phyloP scores from a whole-genome alignment of 2,888 invertebrate species.

The Tetrapedia diversipes region DNA sequence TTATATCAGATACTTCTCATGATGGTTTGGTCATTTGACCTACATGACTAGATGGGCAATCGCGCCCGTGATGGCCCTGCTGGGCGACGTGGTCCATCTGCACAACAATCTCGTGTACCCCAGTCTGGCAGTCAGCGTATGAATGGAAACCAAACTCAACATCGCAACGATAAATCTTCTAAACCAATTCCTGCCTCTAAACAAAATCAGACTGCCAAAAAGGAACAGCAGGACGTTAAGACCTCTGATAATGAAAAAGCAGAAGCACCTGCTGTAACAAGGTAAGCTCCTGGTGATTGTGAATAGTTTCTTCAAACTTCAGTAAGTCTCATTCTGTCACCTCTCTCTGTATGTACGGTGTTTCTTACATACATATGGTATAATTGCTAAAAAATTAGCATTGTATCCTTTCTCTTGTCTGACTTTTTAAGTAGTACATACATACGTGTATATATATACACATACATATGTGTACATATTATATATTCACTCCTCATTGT shows the following conservation, averaged over 20 bases:
- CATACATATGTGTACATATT: conserved; percentile 30
- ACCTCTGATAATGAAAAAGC: conserved; percentile 82
- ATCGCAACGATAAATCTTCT: conserved; percentile 83
- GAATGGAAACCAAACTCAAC: conserved; percentile 82
- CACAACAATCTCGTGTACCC: conserved; percentile 81
- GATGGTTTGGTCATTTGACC: conserved; percentile 81
- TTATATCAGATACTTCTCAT: conserved; percentile 76
- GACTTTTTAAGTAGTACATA: conserved; percentile 48
- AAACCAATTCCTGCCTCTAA: conserved; percentile 82
- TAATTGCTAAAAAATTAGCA: conserved; percentile 60
- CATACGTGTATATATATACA: conserved; percentile 31
- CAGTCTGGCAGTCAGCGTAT: conserved; percentile 82
- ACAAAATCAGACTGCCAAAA: conserved; percentile 82
- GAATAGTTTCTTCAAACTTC: conserved; percentile 78
- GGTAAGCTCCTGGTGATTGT: conserved; percentile 81
- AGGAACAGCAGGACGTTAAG: conserved; percentile 82
- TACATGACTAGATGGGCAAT: conserved; percentile 82
- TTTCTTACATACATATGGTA: conserved; percentile 57
- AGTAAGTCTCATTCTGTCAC: conserved; percentile 71
- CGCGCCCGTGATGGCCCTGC: conserved; percentile 82
- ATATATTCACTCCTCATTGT: conserved; percentile 51
- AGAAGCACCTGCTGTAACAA: conserved; percentile 81
- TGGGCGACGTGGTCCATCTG: conserved; percentile 82
- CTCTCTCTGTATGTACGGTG: conserved; percentile 64
- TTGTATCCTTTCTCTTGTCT: conserved; percentile 56